Conservation (phyloP, 2,797 vertebrate species). For the Fistularia tabacaria region DNA sequence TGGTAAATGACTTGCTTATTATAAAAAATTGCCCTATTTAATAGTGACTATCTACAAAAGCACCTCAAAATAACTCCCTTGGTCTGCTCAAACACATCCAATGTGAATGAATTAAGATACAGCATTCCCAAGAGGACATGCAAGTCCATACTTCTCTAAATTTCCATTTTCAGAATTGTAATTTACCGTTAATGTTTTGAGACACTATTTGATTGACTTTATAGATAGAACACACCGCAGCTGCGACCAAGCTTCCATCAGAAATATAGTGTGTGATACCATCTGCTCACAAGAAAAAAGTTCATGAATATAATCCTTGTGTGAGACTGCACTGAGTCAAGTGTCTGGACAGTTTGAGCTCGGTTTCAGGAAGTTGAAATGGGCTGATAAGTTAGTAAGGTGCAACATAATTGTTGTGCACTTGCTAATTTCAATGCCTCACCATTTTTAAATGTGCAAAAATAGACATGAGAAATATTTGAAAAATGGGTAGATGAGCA, state of each 20-base stretch:
- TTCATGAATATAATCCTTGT: background rate
- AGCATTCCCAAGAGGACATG: slow-evolving; percentile 19
- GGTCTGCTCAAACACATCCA: slow-evolving; percentile 31
- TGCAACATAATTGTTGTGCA: too few relatives aligned
- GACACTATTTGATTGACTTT: slow-evolving; percentile 41
- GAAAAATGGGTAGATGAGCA: too few relatives aligned
- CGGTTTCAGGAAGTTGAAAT: too few relatives aligned
- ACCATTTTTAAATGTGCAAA: too few relatives aligned
- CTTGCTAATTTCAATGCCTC: too few relatives aligned
- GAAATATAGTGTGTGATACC: slow-evolving; percentile 49
- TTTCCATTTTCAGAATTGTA: slow-evolving; percentile 30
- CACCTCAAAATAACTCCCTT: slow-evolving; percentile 49
- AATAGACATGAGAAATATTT: too few relatives aligned
- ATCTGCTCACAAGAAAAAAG: slow-evolving; percentile 57
- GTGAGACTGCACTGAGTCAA: background rate
- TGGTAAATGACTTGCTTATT: slow-evolving; percentile 66
- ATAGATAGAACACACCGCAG: slow-evolving; percentile 49
- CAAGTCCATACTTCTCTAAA: slow-evolving; percentile 28
- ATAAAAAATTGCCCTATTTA: slow-evolving; percentile 46
- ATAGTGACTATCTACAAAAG: slow-evolving; percentile 57
- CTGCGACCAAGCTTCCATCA: slow-evolving; percentile 61
- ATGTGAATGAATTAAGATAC: slow-evolving; percentile 27
- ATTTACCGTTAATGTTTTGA: slow-evolving; percentile 35
- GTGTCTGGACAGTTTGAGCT: background rate
- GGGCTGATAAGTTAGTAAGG: too few relatives aligned